Conservation (phyloP, 2,888 invertebrate species). For the Epinotia brunnichana region DNA sequence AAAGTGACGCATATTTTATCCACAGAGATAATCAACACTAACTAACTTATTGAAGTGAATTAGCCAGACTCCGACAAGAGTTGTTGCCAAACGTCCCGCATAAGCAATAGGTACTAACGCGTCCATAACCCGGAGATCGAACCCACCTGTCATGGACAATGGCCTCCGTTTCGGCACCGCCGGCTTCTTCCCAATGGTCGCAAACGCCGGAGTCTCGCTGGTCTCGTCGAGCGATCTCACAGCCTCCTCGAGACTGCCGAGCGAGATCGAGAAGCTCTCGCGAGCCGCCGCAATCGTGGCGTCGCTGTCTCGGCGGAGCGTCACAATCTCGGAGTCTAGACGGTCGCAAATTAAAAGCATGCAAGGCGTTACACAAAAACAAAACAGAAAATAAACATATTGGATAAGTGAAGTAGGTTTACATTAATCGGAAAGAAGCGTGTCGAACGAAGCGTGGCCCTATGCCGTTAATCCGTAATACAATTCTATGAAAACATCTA, state of each 20-base stretch:
- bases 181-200: slow-evolving; percentile 79
- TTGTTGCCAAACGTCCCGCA: no score
- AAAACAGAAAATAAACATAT: slow-evolving; percentile 48
- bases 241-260: slow-evolving; percentile 78
- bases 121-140: background rate
- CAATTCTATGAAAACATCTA: background rate
- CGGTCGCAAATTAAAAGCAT: slow-evolving; percentile 50
- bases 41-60: no score
- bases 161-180: slow-evolving; percentile 83
- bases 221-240: slow-evolving; percentile 76
- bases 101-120: no score
- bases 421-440: slow-evolving; percentile 2
- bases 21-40: background rate
- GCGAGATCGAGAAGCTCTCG: slow-evolving; percentile 78
- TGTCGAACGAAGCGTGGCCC: background rate
- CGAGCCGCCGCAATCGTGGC: slow-evolving; percentile 74
- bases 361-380: slow-evolving; percentile 51
- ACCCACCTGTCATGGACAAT: slow-evolving; percentile 85
- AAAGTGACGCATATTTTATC: background rate
- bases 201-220: slow-evolving; percentile 71
- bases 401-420: background rate
- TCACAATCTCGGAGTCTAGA: slow-evolving; percentile 82
- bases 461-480: background rate
- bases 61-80: no score
- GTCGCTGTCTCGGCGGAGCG: slow-evolving; percentile 80